A percentile compares a stretch with the other conserved stretches of the same genome.
Evolutionary conservation across 2,888 invertebrate species (phyloP).

Genomic region (Archips xylosteana): DNA sequence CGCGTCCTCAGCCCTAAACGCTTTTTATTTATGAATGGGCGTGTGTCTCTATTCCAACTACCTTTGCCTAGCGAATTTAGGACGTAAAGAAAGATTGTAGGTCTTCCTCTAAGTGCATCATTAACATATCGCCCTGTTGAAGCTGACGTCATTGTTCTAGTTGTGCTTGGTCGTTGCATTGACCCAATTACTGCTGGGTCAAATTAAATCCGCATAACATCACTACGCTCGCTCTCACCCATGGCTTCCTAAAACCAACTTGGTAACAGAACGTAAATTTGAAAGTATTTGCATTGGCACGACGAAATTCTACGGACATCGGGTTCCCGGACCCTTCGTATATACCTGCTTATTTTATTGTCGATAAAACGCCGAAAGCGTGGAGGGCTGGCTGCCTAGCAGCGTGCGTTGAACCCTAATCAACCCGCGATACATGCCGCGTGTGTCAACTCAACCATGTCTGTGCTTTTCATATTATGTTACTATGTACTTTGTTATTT

Average conservation of each 20-base stretch:
- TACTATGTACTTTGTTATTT: neutral
- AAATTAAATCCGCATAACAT: conserved; percentile 20
- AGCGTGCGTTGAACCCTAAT: conserved; percentile 47
- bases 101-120: conserved; percentile 12
- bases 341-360: conserved; percentile 46
- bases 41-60: conserved; percentile 55
- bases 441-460: conserved; percentile 40
- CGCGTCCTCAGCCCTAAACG: conserved; percentile 73
- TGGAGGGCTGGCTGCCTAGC: conserved; percentile 45
- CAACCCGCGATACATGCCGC: conserved; percentile 38
- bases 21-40: conserved; percentile 75
- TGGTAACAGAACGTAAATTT: conserved; percentile 11
- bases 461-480: conserved; percentile 24
- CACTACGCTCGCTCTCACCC: neutral
- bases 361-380: conserved; percentile 47
- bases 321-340: conserved; percentile 37
- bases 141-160: conserved; percentile 41
- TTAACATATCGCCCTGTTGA: conserved; percentile 13
- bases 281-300: conserved; percentile 17
- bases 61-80: conserved; percentile 23
- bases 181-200: conserved; percentile 41
- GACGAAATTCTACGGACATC: conserved; percentile 21
- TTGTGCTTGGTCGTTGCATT: conserved; percentile 37
- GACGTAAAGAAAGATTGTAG: neutral
- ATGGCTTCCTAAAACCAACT: conserved; percentile 5